These are phyloP conservation scores for Antennarius maculatus DNA, from an alignment of 2,797 vertebrate genomes.

Conservation along the genomic window DNA sequence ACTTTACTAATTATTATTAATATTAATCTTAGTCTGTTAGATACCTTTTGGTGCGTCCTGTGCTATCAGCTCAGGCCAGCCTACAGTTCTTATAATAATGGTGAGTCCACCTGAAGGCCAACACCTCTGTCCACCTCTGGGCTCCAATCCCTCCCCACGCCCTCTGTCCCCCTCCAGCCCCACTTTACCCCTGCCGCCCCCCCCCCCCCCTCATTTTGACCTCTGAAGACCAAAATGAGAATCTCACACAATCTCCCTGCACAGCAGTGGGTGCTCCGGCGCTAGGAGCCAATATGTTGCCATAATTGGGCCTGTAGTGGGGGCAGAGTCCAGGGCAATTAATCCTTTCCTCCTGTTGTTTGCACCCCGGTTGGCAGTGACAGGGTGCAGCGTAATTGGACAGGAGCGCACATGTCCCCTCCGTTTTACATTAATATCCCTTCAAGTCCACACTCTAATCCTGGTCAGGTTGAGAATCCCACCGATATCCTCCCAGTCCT, in stretches of 20 bases:
- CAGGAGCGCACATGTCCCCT: slow-evolving; percentile 93
- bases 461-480: slow-evolving; percentile 71
- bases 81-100: background rate
- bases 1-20: no score
- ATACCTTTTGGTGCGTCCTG: background rate
- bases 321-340: slow-evolving; percentile 99
- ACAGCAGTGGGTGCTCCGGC: slow-evolving; percentile 94
- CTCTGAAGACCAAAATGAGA: slow-evolving; percentile 90
- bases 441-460: slow-evolving; percentile 81
- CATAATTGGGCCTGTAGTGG: slow-evolving; percentile 98
- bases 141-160: slow-evolving; percentile 17
- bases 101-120: background rate
- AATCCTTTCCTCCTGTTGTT: slow-evolving; percentile 98
- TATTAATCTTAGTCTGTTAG: no score
- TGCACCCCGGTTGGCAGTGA: slow-evolving; percentile 92
- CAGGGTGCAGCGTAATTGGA: slow-evolving; percentile 97
- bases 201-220: slow-evolving; percentile 86
- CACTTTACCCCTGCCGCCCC: slow-evolving; percentile 72
- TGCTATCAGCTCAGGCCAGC: background rate
- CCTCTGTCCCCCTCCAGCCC: background rate
- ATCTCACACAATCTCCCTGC: slow-evolving; percentile 99
- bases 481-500: slow-evolving; percentile 69
- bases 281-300: slow-evolving; percentile 97
- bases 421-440: slow-evolving; percentile 98
- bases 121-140: slow-evolving; percentile 15